Percentiles rank a stretch among this genome's conserved stretches.
phyloP scores from a whole-genome alignment of 2,888 invertebrate genomes.

The Norana najaformis region DNA sequence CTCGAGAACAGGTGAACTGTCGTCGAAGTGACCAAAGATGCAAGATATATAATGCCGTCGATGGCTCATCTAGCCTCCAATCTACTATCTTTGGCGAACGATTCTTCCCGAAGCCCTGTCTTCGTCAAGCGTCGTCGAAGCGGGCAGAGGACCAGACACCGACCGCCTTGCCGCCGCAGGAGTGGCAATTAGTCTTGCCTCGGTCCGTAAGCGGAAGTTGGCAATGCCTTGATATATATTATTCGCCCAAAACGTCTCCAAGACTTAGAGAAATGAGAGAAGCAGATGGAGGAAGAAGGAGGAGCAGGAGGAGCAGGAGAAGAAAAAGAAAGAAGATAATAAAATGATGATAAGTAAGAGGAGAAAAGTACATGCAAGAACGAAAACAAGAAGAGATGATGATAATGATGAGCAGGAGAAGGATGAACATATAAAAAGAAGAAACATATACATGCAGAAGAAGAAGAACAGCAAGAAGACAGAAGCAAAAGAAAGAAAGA shows the following conservation, averaged over 20 bases:
- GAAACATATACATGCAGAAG: no score
- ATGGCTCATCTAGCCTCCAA: not conserved
- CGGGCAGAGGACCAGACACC: not conserved
- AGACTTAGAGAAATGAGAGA: not conserved
- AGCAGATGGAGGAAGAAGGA: not conserved
- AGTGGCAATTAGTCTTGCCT: slow-evolving; percentile 13
- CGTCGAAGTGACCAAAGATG: not conserved
- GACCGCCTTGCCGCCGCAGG: not conserved
- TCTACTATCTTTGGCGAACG: not conserved
- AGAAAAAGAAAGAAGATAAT: not conserved
- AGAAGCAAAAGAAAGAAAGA: no score
- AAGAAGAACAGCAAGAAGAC: no score
- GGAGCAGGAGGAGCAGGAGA: no score
- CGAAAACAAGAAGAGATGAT: not conserved
- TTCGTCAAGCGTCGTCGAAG: not conserved
- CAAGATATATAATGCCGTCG: not conserved
- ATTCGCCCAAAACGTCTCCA: not conserved
- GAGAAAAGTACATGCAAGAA: no score
- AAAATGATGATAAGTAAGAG: no score
- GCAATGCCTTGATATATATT: not conserved
- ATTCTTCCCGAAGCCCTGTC: not conserved
- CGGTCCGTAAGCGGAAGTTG: not conserved
- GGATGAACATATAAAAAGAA: not conserved
- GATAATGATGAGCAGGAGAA: no score
- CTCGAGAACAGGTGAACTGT: slow-evolving; percentile 5